These are phyloP conservation scores for Conopomorpha cramerella DNA, from an alignment of 1,140 invertebrate species.

Conservation along the genomic window DNA sequence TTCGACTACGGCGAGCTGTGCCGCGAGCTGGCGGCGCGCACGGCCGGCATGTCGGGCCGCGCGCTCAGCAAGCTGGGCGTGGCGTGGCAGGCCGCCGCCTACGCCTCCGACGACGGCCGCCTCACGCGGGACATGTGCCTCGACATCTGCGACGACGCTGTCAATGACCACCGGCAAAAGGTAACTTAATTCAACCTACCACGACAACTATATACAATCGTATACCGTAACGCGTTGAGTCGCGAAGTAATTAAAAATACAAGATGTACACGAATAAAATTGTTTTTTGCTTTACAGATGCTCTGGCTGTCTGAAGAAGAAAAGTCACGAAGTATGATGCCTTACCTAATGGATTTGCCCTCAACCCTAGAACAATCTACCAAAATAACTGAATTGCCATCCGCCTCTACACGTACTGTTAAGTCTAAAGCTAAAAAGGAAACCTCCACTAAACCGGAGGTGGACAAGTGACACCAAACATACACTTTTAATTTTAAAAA, in stretches of 20 bases:
- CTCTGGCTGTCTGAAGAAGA: slow-evolving; percentile 43
- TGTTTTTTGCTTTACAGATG: slow-evolving; percentile 22
- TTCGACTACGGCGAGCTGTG: slow-evolving; percentile 95
- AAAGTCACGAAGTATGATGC: slow-evolving; percentile 41
- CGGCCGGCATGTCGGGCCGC: slow-evolving; percentile 94
- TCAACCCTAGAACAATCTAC: too few species aligned
- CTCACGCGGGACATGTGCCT: slow-evolving; percentile 93
- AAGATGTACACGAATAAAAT: background rate
- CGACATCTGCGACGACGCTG: slow-evolving; percentile 79
- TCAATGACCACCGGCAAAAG: slow-evolving; percentile 87
- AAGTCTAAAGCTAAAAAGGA: too few species aligned
- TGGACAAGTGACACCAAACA: too few species aligned
- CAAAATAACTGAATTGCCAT: too few species aligned
- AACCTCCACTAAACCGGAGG: too few species aligned
- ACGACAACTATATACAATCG: too few species aligned
- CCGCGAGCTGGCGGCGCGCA: slow-evolving; percentile 81
- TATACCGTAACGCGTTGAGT: background rate
- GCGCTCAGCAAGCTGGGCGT: slow-evolving; percentile 97
- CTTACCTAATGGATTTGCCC: slow-evolving; percentile 38
- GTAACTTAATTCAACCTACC: slow-evolving; percentile 38
- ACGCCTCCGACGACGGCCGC: slow-evolving; percentile 91
- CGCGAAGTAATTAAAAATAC: background rate
- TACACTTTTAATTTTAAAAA: too few species aligned
- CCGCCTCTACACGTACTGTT: too few species aligned
- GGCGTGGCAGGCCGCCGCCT: slow-evolving; percentile 94